These are phyloP conservation scores for Lasioglossum figueresi DNA, from an alignment of 2,888 invertebrate genomes.

Conservation along the genomic window DNA sequence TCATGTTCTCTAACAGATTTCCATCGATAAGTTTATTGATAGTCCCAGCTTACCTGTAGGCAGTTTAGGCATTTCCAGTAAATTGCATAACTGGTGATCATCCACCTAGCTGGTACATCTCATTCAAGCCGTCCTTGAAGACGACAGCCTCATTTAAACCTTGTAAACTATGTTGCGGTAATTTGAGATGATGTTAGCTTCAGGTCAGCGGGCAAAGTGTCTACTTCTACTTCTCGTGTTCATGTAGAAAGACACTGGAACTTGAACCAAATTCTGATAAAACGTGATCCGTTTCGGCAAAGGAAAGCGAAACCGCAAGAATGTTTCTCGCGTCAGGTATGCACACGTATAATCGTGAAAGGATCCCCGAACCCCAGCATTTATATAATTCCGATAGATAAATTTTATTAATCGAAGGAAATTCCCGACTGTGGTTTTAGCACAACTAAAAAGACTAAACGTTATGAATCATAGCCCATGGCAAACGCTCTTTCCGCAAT, in stretches of 20 bases:
- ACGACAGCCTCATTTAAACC: neutral
- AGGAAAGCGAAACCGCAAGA: neutral
- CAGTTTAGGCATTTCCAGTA: neutral
- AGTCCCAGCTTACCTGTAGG: neutral
- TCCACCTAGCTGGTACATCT: neutral
- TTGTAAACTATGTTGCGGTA: neutral
- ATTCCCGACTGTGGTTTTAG: neutral
- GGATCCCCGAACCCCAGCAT: neutral
- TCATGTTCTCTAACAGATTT: neutral
- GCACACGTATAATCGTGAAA: neutral
- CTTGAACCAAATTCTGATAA: neutral
- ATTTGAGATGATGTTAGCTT: neutral
- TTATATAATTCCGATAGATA: neutral
- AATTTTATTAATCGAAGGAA: neutral
- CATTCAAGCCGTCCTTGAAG: neutral
- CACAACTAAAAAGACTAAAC: neutral
- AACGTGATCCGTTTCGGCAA: neutral
- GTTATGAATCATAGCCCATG: neutral
- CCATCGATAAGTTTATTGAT: neutral
- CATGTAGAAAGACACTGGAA: neutral
- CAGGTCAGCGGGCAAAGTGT: neutral
- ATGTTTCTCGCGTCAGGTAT: neutral
- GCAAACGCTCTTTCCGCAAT: slow-evolving; percentile 52
- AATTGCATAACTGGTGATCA: neutral
- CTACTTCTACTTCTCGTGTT: neutral